Conservation (phyloP, 2,113 vertebrate genomes). For the Cavia aperea region DNA sequence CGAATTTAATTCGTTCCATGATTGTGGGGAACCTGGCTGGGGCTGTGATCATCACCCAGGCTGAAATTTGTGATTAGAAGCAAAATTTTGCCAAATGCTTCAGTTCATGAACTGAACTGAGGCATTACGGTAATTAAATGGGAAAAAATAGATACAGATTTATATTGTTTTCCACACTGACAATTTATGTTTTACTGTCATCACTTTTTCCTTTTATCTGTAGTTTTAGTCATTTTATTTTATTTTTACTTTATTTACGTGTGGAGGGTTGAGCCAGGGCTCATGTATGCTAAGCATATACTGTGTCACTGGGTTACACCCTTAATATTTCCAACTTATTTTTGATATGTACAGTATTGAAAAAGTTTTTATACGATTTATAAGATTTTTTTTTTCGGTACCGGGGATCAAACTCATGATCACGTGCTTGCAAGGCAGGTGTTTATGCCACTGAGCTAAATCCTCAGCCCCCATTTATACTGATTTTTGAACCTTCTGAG, state of each 20-base stretch:
- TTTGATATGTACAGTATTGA: conserved; percentile 39
- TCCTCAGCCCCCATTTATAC: background rate
- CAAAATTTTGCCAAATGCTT: background rate
- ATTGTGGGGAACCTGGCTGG: background rate
- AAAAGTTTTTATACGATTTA: background rate
- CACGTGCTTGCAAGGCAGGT: too few relatives aligned
- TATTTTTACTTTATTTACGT: background rate
- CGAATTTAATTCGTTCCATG: background rate
- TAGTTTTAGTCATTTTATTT: background rate
- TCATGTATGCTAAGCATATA: background rate
- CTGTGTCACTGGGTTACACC: background rate
- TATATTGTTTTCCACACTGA: conserved; percentile 27
- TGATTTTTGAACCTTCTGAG: background rate
- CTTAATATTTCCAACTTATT: background rate
- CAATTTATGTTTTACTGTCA: background rate
- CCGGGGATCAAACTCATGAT: too few relatives aligned
- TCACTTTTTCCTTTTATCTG: background rate
- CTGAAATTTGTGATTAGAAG: background rate
- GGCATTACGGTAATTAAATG: background rate
- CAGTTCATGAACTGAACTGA: background rate
- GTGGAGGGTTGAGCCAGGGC: background rate
- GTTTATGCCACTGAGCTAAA: too few relatives aligned
- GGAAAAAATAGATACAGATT: background rate
- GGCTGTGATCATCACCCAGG: background rate
- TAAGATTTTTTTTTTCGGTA: too few relatives aligned